phyloP scores from a whole-genome alignment of 2,888 invertebrate species.

The Carpatolechia fugitivella region DNA sequence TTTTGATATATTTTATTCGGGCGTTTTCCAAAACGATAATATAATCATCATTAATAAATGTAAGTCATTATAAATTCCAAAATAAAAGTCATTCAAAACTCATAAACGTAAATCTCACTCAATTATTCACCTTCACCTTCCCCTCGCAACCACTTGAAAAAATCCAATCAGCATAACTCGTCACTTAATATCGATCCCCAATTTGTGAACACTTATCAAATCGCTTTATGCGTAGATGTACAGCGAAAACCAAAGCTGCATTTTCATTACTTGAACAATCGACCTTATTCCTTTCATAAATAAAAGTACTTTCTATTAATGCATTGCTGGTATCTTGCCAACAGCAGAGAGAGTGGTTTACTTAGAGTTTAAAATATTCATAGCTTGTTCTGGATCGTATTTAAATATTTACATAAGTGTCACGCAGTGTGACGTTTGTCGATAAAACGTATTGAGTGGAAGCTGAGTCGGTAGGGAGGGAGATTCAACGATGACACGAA shows the following conservation, averaged over 20 bases:
- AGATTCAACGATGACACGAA: slow-evolving; percentile 5
- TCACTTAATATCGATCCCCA: slow-evolving; percentile 76
- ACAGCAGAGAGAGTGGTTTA: slow-evolving; percentile 70
- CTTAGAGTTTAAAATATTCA: slow-evolving; percentile 80
- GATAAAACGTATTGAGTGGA: slow-evolving; percentile 73
- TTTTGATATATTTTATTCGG: not conserved
- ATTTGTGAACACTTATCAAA: slow-evolving; percentile 74
- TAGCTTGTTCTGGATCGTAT: slow-evolving; percentile 81
- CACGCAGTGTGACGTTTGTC: slow-evolving; percentile 75
- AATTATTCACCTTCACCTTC: slow-evolving; percentile 74
- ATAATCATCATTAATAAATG: not conserved
- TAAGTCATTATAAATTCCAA: slow-evolving; percentile 11
- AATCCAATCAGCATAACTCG: slow-evolving; percentile 79
- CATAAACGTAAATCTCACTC: slow-evolving; percentile 65
- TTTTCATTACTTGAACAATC: slow-evolving; percentile 41
- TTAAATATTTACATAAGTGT: slow-evolving; percentile 81
- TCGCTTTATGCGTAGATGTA: slow-evolving; percentile 73
- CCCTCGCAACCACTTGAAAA: slow-evolving; percentile 71
- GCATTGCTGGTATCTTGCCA: slow-evolving; percentile 52
- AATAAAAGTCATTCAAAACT: slow-evolving; percentile 28
- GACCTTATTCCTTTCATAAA: slow-evolving; percentile 47
- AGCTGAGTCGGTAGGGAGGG: slow-evolving; percentile 14
- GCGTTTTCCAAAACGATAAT: not conserved
- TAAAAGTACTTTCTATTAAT: slow-evolving; percentile 54
- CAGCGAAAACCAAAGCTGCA: slow-evolving; percentile 46